Percentiles rank a stretch among this genome's conserved stretches.
phyloP scores from a whole-genome alignment of 1,140 invertebrate species.

The Drosophila kanapiae region DNA sequence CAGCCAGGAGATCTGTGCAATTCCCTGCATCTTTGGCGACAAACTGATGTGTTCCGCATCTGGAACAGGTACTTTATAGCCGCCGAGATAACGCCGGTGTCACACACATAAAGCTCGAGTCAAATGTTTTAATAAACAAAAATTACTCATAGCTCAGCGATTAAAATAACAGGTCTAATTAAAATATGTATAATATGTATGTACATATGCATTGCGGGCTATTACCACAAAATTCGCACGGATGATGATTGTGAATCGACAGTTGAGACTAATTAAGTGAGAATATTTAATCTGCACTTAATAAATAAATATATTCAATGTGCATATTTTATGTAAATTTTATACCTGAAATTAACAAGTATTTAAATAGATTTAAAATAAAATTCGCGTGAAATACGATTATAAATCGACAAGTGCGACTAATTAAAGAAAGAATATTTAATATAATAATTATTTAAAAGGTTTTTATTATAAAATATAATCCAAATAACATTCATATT shows the following conservation, averaged over 20 bases:
- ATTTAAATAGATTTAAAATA: background rate
- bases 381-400: background rate
- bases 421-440: no score
- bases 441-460: no score
- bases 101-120: background rate
- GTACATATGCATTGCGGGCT: background rate
- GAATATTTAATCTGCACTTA: background rate
- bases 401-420: no score
- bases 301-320: background rate
- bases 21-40: background rate
- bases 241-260: background rate
- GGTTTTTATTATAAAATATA: no score
- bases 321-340: background rate
- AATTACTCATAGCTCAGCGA: background rate
- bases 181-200: background rate
- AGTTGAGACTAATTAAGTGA: background rate
- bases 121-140: background rate
- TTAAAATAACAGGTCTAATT: slow-evolving; percentile 14
- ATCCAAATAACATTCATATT: no score
- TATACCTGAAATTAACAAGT: background rate
- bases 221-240: background rate
- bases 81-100: background rate
- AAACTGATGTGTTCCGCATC: slow-evolving; percentile 3
- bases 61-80: slow-evolving; percentile 5
- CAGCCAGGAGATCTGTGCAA: background rate